A percentile compares a stretch with the other conserved stretches of the same genome.
Evolutionary conservation across 2,888 invertebrate genomes (phyloP).

Genomic region (Polia nebulosa): DNA sequence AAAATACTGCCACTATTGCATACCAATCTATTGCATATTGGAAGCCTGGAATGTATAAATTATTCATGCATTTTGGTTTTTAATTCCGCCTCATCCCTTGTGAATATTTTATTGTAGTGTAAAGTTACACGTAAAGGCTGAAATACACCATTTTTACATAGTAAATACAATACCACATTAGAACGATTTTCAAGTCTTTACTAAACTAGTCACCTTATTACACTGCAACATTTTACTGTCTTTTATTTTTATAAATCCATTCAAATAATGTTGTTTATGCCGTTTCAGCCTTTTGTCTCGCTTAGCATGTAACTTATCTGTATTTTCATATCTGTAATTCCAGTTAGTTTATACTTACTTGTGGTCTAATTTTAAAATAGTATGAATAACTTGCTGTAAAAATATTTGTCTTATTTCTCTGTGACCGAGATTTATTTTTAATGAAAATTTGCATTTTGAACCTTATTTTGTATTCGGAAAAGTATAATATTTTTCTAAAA

Average conservation of each 20-base stretch:
- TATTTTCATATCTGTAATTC: constrained; percentile 39
- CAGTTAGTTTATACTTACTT: constrained; percentile 21
- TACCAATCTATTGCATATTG: constrained; percentile 37
- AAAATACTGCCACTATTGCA: constrained; percentile 24
- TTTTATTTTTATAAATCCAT: constrained; percentile 13
- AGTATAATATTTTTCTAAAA: too few relatives aligned
- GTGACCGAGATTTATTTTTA: background rate
- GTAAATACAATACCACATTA: background rate
- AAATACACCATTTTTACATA: constrained; percentile 22
- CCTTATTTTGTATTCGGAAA: background rate
- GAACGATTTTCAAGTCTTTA: constrained; percentile 7
- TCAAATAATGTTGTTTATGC: constrained; percentile 33
- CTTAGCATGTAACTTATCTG: constrained; percentile 63
- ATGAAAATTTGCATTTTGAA: background rate
- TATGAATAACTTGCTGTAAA: constrained; percentile 17
- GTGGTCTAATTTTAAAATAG: constrained; percentile 29
- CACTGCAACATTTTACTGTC: constrained; percentile 41
- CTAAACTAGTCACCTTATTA: constrained; percentile 4
- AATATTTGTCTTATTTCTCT: constrained; percentile 4
- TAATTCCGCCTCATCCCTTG: constrained; percentile 36
- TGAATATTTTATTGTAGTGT: constrained; percentile 26
- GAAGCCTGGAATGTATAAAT: constrained; percentile 52
- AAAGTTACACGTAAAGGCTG: constrained; percentile 45
- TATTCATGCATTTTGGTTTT: constrained; percentile 49
- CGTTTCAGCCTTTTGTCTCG: constrained; percentile 54